Base-by-base conservation (phyloP, 2,113 vertebrate genomes). In the Girardinichthys multiradiatus region DNA sequence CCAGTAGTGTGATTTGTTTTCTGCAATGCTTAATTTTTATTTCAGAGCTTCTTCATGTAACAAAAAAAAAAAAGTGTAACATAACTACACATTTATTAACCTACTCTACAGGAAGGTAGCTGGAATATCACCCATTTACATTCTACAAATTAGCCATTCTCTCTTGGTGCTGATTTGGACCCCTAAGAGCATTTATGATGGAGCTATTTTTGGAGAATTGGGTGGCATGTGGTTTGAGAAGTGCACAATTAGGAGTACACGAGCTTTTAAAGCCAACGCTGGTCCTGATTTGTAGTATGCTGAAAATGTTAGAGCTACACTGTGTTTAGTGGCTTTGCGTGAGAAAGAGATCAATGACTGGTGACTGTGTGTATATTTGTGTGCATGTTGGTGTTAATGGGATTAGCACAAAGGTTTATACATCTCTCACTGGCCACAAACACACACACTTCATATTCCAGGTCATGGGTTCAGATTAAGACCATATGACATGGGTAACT, bases 381-480 rank as follows among this genome's bases (percentile, higher is more conserved):
- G 77, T 82, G 82, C 68, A 51, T 63, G 80, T 73, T 67, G n/a
- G 68, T 74, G 67, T 74, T 82, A 79, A 39, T 68, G 45, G 69
- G 66, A 62, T 90, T 80, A 86, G 70, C 61, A 26, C 37, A 37
- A 61, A 79, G 74, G 60, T 76, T 86, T 86, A 83, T 80, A 82
- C 67, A 77, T 85, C 62, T 58, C 65, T 62, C 24, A 51, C 54
- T 30, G 54, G 26, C 35, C 37, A 0, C 45, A 45, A 48, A 70
- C 64, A 72, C 57, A 85, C 63, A 77, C 64, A 74, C 61, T 78
- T 79, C 68, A 27, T 45, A 78, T 77, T 71, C 68, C 65, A 68
- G 84, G 73, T 87, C 73, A 84, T 78, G 79, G 66, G 89, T 88
- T 86, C 74, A 87, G 86, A 90, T 87, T 89, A 92, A 81, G 80